These are phyloP conservation scores for Toxostoma redivivum DNA, from an alignment of 2,113 vertebrate genomes.

Conservation along the genomic window DNA sequence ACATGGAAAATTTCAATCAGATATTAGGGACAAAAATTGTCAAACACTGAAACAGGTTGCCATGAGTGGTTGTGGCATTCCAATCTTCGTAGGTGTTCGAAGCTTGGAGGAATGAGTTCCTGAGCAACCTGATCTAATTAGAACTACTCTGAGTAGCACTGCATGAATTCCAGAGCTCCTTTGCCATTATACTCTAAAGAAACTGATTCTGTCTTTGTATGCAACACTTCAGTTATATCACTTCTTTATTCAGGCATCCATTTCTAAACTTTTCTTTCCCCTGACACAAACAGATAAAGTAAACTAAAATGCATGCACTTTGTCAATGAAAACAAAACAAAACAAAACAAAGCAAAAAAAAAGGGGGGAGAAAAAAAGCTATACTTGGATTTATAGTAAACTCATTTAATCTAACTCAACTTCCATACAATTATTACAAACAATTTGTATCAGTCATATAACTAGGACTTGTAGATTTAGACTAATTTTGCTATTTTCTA, in stretches of 20 bases:
- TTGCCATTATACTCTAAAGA: background rate
- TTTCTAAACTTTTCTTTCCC: background rate
- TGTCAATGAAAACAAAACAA: background rate
- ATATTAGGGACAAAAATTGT: background rate
- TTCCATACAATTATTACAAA: slow-evolving; percentile 41
- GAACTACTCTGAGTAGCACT: background rate
- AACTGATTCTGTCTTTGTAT: background rate
- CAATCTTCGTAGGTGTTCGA: background rate
- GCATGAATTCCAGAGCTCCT: background rate
- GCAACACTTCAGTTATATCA: background rate
- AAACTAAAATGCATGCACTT: background rate
- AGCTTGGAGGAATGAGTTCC: background rate
- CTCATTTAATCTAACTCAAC: background rate
- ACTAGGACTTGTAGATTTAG: background rate
- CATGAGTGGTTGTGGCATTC: background rate
- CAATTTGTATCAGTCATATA: background rate
- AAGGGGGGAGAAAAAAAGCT: background rate
- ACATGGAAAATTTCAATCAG: background rate
- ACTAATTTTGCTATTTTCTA: background rate
- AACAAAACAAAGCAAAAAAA: background rate
- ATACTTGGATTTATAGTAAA: slow-evolving; percentile 6
- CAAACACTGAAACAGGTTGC: background rate
- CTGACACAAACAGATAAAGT: background rate
- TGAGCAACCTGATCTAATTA: background rate
- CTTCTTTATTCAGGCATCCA: background rate